A percentile compares a stretch with the other conserved stretches of the same genome.
Evolutionary conservation across 2,888 invertebrate species (phyloP).

Genomic region (Tinea trinotella): DNA sequence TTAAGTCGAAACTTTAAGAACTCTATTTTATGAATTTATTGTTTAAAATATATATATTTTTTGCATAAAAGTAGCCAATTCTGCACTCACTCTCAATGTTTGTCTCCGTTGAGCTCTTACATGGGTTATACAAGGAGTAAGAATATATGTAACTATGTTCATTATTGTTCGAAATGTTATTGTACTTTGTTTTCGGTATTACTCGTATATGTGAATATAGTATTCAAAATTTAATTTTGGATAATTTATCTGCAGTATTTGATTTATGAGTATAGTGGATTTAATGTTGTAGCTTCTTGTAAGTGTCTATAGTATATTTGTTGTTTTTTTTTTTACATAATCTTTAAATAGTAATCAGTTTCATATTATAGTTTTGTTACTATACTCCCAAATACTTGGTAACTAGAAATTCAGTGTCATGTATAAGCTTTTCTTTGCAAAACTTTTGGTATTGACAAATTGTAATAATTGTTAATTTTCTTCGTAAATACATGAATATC

Average conservation of each 20-base stretch:
- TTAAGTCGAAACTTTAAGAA: too few relatives aligned
- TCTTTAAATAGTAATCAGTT: background rate
- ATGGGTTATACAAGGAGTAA: background rate
- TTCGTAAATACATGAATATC: conserved; percentile 3
- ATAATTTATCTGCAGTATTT: conserved; percentile 1
- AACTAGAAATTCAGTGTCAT: background rate
- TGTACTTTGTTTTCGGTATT: conserved; percentile 1
- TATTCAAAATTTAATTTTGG: conserved; percentile 9
- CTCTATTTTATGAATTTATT: too few relatives aligned
- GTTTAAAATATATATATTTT: too few relatives aligned
- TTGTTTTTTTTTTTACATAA: conserved; percentile 8
- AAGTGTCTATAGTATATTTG: conserved; percentile 9
- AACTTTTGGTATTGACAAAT: background rate
- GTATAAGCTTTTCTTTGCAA: background rate
- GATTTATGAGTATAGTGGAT: conserved; percentile 2
- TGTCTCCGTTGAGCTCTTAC: background rate
- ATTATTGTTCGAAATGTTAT: background rate
- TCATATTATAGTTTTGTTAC: too few relatives aligned
- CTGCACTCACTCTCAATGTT: background rate
- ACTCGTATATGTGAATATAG: background rate
- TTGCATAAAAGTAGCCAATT: background rate
- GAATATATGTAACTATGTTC: background rate
- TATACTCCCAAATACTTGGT: background rate
- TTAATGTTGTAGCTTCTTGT: conserved; percentile 9
- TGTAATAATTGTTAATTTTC: background rate